These are phyloP conservation scores for Latrodectus hesperus DNA, from an alignment of 2,888 invertebrate genomes.

Conservation along the genomic window DNA sequence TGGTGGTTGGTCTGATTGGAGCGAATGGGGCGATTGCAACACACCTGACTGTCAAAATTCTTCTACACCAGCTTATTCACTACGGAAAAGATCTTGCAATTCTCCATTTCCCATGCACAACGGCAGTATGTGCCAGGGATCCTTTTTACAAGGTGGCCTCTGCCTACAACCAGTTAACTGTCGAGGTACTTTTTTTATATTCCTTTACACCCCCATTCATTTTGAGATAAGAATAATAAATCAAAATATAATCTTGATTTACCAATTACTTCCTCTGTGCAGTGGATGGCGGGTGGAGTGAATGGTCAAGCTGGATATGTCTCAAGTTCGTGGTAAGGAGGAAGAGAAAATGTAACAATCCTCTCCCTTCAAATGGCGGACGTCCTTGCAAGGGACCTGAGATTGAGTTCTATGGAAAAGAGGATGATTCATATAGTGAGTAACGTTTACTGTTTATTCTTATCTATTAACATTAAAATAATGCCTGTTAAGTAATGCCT, in stretches of 20 bases:
- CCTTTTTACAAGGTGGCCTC: conserved; percentile 18
- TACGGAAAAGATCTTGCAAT: conserved; percentile 46
- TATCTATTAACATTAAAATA: too few relatives aligned
- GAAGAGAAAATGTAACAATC: conserved; percentile 22
- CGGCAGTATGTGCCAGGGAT: conserved; percentile 58
- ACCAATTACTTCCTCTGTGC: neutral
- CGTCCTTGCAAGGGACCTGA: conserved; percentile 5
- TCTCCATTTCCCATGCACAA: conserved; percentile 24
- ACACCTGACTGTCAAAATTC: conserved; percentile 10
- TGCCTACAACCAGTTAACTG: conserved; percentile 43
- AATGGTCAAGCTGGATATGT: conserved; percentile 50
- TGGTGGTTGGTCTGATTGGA: conserved; percentile 56
- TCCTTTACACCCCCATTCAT: neutral
- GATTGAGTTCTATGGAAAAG: neutral
- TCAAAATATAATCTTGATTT: neutral
- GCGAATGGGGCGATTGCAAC: conserved; percentile 38
- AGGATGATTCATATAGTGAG: neutral
- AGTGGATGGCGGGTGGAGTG: conserved; percentile 59
- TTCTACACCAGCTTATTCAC: neutral
- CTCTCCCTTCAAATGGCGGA: conserved; percentile 43
- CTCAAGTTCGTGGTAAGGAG: neutral
- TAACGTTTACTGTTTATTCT: too few relatives aligned
- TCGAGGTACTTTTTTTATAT: conserved; percentile 8
- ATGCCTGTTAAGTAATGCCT: too few relatives aligned
- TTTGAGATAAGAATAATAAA: neutral